Conservation (phyloP, 1,140 invertebrate species). For the Charaxes varanes region DNA sequence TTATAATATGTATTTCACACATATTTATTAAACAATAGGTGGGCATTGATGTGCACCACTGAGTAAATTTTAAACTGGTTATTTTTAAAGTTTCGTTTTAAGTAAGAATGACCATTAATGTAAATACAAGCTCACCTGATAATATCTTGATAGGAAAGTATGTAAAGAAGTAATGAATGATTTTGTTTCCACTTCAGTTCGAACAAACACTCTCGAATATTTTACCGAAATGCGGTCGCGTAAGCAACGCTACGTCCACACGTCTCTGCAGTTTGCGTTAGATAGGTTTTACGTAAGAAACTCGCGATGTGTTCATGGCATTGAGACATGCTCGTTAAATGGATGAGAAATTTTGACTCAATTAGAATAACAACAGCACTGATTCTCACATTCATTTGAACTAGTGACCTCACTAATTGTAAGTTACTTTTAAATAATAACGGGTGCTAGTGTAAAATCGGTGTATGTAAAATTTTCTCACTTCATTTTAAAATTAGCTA, state of each 20-base stretch:
- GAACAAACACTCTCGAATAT: not conserved
- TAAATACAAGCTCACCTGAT: constrained; percentile 1
- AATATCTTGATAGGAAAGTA: not conserved
- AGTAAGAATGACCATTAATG: constrained; percentile 4
- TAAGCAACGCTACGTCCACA: constrained; percentile 13
- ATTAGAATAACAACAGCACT: not conserved
- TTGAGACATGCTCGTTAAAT: constrained; percentile 6
- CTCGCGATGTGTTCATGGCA: constrained; percentile 7
- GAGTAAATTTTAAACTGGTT: not conserved
- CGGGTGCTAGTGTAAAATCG: no score
- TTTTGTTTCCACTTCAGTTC: not conserved
- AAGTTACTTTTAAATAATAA: no score
- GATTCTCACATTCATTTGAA: not conserved
- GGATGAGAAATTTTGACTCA: not conserved
- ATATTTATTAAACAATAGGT: no score
- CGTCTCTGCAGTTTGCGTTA: constrained; percentile 9
- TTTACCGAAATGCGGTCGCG: no score
- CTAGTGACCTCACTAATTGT: no score
- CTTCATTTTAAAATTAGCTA: no score
- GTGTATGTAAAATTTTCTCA: no score
- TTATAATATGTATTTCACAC: no score
- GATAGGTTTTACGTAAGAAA: constrained; percentile 8
- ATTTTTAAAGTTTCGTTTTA: no score
- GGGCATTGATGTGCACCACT: not conserved
- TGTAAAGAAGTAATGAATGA: not conserved